Base-by-base conservation (phyloP, 2,888 invertebrate genomes). In the Leptinotarsa peninsularis region DNA sequence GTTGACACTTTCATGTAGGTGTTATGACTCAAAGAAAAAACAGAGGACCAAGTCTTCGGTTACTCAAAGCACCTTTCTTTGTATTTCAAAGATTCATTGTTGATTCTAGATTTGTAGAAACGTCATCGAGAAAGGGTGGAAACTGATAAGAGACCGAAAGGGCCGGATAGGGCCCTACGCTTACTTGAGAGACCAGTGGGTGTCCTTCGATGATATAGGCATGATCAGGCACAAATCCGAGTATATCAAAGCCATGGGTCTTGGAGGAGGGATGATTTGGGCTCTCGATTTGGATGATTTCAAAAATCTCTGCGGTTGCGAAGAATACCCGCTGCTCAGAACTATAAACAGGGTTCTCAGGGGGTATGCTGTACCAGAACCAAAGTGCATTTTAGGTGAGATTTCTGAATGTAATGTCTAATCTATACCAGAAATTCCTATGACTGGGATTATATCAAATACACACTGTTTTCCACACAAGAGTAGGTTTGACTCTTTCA, bases 191-290 rank as follows among this genome's bases (percentile, higher is more conserved):
- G 95, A 96, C 86, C 97, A 98, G 84, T 98, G 97, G 97, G 97
- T 97, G 7, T 95, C 96, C 10, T 98, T 96, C 83, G 98, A 98
- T 85, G 97, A 98, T 86, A 92, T 93, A 52, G 91, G 92, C 52
- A 96, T 96, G 92, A 93, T 96, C 23, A 91, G 93, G 49, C 93
- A 95, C 82, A 97, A 97, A 88, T 93, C 96, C 4, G 93, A 95
- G 83, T 96, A 93, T 84, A 92, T 96, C 10, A 93, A 93, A 77
- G 91, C 93, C 1, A 93, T 95, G 91, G 93, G 93, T 0, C 89
- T 97, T 4, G 96, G 94, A 18, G 96, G 96, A 52, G 94, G 94
- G 60, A 96, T 96, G 96, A 93, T 96, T 27, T 97, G 96, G 96
- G 94, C 96, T 0, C 88, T 96, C 17, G 96, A 96, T 87, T 88